Percentiles rank a stretch among this genome's conserved stretches.
phyloP scores from a whole-genome alignment of 2,113 vertebrate species.

The Sisor rabdophorus region DNA sequence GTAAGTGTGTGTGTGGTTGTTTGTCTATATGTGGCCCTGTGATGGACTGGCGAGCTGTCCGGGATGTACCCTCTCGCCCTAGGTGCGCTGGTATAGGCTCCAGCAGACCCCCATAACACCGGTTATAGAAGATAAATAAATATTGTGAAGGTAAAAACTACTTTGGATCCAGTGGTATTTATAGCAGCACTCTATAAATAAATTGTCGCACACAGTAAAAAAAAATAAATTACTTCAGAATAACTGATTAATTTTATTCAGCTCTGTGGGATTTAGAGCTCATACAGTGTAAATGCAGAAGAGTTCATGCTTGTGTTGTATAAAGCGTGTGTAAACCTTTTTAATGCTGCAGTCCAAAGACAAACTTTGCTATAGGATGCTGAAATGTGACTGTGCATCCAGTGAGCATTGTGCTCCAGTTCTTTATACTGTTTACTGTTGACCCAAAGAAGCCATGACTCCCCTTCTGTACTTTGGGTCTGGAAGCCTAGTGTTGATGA shows the following conservation, averaged over 20 bases:
- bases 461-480: not conserved
- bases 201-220: not conserved
- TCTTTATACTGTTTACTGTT: not conserved
- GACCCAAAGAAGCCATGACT: not conserved
- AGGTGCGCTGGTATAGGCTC: no score
- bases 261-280: not conserved
- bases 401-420: not conserved
- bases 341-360: slow-evolving; percentile 27
- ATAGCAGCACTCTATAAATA: not conserved
- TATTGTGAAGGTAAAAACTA: not conserved
- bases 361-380: not conserved
- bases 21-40: no score
- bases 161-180: not conserved
- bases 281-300: not conserved
- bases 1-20: no score
- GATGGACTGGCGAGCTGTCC: no score
- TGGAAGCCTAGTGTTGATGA: not conserved
- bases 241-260: not conserved
- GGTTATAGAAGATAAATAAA: no score
- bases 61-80: no score
- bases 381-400: slow-evolving; percentile 18
- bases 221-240: not conserved
- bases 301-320: slow-evolving; percentile 1
- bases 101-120: no score
- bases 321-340: not conserved